Evolutionary conservation across 1,140 invertebrate genomes (phyloP).

Genomic region (Psilanteris sp.): DNA sequence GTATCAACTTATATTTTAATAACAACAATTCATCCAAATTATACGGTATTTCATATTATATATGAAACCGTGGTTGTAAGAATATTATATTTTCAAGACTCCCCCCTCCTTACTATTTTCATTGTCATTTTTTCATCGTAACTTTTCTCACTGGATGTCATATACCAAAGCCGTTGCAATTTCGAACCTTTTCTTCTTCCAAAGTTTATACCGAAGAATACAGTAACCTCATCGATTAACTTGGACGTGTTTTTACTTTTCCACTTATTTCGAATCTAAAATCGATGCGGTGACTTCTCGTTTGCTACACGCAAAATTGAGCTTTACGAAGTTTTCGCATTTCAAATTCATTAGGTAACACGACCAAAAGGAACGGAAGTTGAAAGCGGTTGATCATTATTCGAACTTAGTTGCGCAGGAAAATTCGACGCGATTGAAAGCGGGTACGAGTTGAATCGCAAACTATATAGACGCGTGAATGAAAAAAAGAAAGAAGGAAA

Average conservation of each 20-base stretch:
- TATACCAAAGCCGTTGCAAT: too few species aligned
- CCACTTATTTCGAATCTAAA: slow-evolving; percentile 9
- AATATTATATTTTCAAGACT: too few species aligned
- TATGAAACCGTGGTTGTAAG: too few species aligned
- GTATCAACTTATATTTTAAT: too few species aligned
- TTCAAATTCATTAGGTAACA: slow-evolving; percentile 44
- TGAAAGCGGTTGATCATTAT: slow-evolving; percentile 48
- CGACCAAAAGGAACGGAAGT: slow-evolving; percentile 46
- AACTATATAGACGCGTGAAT: slow-evolving; percentile 27
- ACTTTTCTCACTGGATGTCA: too few species aligned
- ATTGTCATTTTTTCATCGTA: too few species aligned
- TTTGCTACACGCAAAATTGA: slow-evolving; percentile 32
- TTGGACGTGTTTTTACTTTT: background rate
- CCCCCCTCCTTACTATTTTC: too few species aligned
- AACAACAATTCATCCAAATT: too few species aligned
- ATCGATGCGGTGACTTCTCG: slow-evolving; percentile 21
- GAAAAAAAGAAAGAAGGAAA: slow-evolving; percentile 9
- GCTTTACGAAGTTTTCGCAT: slow-evolving; percentile 49
- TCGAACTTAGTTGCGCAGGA: slow-evolving; percentile 35
- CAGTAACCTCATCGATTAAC: slow-evolving; percentile 23
- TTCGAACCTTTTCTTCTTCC: background rate
- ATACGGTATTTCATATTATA: too few species aligned
- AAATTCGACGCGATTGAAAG: slow-evolving; percentile 35
- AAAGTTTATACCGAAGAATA: slow-evolving; percentile 2
- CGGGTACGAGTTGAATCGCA: slow-evolving; percentile 45